Percentiles rank a stretch among this genome's conserved stretches.
These are phyloP conservation scores for Melikaiella ostensackeni DNA, from an alignment of 2,888 invertebrate species.

Conservation along the genomic window DNA sequence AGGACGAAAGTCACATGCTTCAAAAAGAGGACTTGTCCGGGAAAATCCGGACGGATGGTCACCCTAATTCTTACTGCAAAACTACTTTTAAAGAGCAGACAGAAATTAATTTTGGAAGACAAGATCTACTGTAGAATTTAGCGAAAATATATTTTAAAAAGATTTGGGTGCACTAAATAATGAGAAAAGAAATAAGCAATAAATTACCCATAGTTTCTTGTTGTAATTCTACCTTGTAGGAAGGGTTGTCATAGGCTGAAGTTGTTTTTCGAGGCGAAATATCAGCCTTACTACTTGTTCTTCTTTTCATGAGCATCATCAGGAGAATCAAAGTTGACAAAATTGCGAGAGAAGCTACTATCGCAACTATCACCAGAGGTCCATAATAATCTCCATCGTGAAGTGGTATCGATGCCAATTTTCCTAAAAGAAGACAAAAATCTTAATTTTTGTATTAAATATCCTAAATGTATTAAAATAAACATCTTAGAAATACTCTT, in stretches of 20 bases:
- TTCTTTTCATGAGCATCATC: constrained; percentile 87
- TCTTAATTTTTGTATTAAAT: not conserved
- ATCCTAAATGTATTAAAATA: not conserved
- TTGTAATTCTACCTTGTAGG: constrained; percentile 95
- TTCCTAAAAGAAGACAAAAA: constrained; percentile 74
- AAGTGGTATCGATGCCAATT: constrained; percentile 79
- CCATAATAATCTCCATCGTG: constrained; percentile 90
- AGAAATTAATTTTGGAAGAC: not conserved
- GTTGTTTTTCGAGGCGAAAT: constrained; percentile 91
- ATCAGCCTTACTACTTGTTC: constrained; percentile 83
- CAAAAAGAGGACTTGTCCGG: too few species aligned
- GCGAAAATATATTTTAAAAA: not conserved
- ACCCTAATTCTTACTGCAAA: not conserved
- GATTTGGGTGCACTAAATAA: not conserved
- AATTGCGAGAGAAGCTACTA: constrained; percentile 91
- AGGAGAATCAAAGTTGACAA: constrained; percentile 88
- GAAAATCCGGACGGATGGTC: too few species aligned
- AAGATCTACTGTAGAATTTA: not conserved
- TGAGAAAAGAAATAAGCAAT: constrained; percentile 58
- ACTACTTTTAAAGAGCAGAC: too few species aligned
- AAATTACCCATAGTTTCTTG: constrained; percentile 93
- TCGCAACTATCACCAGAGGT: constrained; percentile 91
- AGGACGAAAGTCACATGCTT: too few species aligned
- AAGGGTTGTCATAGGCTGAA: constrained; percentile 95
- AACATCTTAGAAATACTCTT: not conserved